Evolutionary conservation across 2,797 vertebrate species (phyloP).

Genomic region (Galaxias olidus): DNA sequence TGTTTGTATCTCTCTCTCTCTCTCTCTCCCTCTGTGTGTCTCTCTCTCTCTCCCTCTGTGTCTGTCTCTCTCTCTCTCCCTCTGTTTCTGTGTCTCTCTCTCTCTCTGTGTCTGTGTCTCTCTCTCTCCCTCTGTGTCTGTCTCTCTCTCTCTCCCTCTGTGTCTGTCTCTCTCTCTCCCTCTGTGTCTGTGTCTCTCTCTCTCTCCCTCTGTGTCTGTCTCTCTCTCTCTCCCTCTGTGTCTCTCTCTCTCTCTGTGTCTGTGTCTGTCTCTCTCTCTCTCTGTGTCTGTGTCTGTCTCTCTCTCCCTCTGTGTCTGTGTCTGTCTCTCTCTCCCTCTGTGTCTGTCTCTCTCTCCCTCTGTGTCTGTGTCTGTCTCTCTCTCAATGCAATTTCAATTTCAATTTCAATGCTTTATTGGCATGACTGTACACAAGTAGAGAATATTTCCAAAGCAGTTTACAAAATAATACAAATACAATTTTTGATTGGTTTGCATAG

Average conservation of each 20-base stretch:
- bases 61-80: background rate
- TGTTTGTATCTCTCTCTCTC: background rate
- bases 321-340: background rate
- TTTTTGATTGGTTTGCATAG: no score
- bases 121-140: background rate
- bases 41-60: background rate
- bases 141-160: background rate
- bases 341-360: background rate
- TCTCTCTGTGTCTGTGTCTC: background rate
- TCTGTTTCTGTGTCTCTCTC: background rate
- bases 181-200: background rate
- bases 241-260: no score
- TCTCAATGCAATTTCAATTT: no score
- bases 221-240: no score
- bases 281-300: no score
- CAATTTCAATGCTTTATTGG: no score
- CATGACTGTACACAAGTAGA: no score
- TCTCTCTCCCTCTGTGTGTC: background rate
- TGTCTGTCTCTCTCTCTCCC: background rate
- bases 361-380: background rate
- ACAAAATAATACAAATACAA: no score
- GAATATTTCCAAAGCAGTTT: no score
- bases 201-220: no score
- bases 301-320: background rate
- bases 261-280: no score